Base-by-base conservation (phyloP, 2,113 vertebrate genomes). In the Aleadryas rufinucha region DNA sequence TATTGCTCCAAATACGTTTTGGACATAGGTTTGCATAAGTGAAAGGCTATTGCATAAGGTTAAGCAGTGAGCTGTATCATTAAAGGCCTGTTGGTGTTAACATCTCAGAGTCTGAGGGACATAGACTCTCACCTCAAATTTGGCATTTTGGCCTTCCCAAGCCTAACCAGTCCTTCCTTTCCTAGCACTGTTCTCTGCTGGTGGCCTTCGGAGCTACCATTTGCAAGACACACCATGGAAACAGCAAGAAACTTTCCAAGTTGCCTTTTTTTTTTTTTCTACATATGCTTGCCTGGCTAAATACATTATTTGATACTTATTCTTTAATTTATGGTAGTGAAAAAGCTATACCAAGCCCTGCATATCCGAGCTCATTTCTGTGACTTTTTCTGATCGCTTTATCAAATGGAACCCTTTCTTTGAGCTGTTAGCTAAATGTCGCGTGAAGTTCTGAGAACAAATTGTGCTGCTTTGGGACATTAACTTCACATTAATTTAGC, bases 381-480 rank as follows among this genome's bases (percentile, higher is more conserved):
- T 71, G 88, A 87, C 86, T 94, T 76, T 82, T 95, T 96, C 86
- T 90, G 92, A 96, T 96, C 86, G 1, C 80, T 96, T 94, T 87
- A 95, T 95, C 95, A 94, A 94, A 93, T 76, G 49, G 86, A 97
- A 92, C 92, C 59, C 79, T 96, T 95, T 94, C 92, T 96, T 95
- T 90, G 89, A 96, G 96, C 96, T 94, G 96, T 97, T 96, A 97
- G 93, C 80, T 97, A 96, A 97, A 97, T 96, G 90, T 96, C 76
- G 79, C 96, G 50, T 96, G 96, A 96, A 97, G 93, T 95, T 95
- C 96, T 96, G 92, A 96, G 96, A 97, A 97, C 92, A 97, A 97
- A 97, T 97, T 95, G 88, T 96, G 86, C 96, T 94, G 92, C 92
- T 96, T 84, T 96, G 96, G 95, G 96, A 96, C 96, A 96, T 97